These are phyloP conservation scores for Vesta saturnalis DNA, from an alignment of 2,888 invertebrate species.

Conservation along the genomic window DNA sequence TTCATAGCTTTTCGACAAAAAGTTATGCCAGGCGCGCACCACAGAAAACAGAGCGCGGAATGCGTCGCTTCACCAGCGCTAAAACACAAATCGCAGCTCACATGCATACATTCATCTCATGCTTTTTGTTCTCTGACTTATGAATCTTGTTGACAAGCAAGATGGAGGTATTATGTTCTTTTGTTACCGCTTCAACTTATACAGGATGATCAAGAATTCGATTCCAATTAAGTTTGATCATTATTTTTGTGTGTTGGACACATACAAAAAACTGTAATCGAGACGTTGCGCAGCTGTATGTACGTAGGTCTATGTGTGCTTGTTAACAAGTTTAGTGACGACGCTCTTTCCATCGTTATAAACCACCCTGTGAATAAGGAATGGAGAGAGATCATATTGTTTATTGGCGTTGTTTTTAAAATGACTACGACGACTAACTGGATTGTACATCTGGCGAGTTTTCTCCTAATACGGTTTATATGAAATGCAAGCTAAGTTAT, in stretches of 20 bases:
- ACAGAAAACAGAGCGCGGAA: constrained; percentile 55
- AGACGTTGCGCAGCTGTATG: too few species aligned
- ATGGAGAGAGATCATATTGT: constrained; percentile 28
- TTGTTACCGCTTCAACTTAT: constrained; percentile 22
- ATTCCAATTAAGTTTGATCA: background rate
- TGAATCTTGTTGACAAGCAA: constrained; percentile 50
- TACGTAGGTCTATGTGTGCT: too few species aligned
- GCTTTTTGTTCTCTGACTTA: constrained; percentile 58
- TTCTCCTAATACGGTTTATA: constrained; percentile 54
- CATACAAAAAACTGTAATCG: background rate
- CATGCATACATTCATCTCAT: constrained; percentile 60
- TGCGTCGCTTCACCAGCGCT: constrained; percentile 60
- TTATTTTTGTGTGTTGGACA: background rate
- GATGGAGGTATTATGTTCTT: constrained; percentile 39
- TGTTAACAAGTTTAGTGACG: too few species aligned
- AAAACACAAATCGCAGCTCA: constrained; percentile 61
- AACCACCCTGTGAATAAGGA: constrained; percentile 18
- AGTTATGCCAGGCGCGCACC: constrained; percentile 52
- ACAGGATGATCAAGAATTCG: constrained; percentile 18
- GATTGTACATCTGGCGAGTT: constrained; percentile 51
- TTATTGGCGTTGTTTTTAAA: constrained; percentile 38
- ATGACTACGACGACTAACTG: constrained; percentile 42
- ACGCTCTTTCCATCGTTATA: too few species aligned
- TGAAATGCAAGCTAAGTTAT: constrained; percentile 51
- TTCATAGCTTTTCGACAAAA: constrained; percentile 49